A percentile compares a stretch with the other conserved stretches of the same genome.
Conservation (phyloP, 2,888 invertebrate genomes). For the Phortica magna region DNA sequence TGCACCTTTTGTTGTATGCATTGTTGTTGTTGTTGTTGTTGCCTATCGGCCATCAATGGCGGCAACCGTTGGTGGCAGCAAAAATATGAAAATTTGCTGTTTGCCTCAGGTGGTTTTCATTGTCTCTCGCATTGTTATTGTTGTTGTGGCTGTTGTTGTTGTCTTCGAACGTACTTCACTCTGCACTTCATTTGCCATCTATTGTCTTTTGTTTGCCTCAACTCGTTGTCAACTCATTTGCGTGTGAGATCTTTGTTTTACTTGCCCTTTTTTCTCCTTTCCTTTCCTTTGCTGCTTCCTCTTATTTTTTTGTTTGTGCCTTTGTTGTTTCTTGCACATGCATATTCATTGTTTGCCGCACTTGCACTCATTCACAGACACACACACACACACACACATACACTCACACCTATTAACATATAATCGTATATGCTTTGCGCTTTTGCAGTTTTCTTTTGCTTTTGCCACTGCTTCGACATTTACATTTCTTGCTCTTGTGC, state of each 20-base stretch:
- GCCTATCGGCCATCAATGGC: conserved; percentile 49
- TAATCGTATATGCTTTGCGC: neutral
- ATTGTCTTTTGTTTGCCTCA: conserved; percentile 13
- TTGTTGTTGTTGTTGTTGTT: neutral
- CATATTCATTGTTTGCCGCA: conserved; percentile 20
- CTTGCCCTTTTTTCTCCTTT: neutral
- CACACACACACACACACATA: neutral
- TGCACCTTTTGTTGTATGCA: neutral
- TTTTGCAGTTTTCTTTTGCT: neutral
- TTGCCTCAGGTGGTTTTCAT: conserved; percentile 60
- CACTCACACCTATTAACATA: neutral
- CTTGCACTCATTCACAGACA: neutral
- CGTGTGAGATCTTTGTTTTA: neutral
- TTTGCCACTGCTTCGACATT: neutral
- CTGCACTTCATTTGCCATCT: conserved; percentile 31
- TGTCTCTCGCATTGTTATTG: neutral
- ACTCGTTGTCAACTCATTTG: neutral
- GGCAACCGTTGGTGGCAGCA: neutral
- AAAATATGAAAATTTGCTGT: conserved; percentile 39
- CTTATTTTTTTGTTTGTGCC: neutral
- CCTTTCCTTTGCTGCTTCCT: neutral
- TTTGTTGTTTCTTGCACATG: neutral
- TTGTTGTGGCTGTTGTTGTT: neutral
- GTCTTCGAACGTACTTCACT: conserved; percentile 37
- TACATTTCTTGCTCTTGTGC: neutral